Percentiles rank a stretch among this genome's conserved stretches.
Conservation (phyloP, 2,113 vertebrate genomes). For the Passer montanus region DNA sequence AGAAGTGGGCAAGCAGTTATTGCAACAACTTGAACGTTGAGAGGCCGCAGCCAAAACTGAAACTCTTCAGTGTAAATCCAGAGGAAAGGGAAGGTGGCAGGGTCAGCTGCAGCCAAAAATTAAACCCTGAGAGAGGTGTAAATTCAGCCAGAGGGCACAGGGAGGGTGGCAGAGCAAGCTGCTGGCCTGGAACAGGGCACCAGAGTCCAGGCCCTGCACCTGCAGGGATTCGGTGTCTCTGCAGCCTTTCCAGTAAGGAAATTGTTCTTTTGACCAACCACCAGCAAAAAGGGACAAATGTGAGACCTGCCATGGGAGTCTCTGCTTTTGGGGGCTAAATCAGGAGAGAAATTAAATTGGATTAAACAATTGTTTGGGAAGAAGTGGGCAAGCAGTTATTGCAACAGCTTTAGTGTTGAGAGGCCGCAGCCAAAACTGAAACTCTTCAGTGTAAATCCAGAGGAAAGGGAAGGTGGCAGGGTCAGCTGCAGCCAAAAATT, state of each 20-base stretch:
- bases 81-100: not conserved
- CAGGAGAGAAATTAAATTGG: not conserved
- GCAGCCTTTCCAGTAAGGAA: not conserved
- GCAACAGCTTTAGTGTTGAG: accelerated
- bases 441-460: too few relatives aligned
- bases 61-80: too few relatives aligned
- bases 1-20: not conserved
- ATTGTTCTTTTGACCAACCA: not conserved
- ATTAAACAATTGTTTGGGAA: not conserved
- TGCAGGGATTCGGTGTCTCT: accelerated
- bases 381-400: not conserved
- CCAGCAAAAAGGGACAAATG: not conserved
- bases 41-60: not conserved
- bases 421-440: not conserved
- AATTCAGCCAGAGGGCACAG: not conserved
- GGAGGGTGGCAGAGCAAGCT: not conserved
- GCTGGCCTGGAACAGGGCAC: not conserved
- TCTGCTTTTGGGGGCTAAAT: not conserved
- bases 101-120: not conserved
- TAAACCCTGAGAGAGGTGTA: not conserved
- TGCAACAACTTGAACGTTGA: accelerated
- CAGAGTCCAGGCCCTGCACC: not conserved
- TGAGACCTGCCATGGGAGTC: accelerated
- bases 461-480: not conserved
- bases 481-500: not conserved